phyloP scores from a whole-genome alignment of 2,113 vertebrate species.

The Poecilia latipinna region DNA sequence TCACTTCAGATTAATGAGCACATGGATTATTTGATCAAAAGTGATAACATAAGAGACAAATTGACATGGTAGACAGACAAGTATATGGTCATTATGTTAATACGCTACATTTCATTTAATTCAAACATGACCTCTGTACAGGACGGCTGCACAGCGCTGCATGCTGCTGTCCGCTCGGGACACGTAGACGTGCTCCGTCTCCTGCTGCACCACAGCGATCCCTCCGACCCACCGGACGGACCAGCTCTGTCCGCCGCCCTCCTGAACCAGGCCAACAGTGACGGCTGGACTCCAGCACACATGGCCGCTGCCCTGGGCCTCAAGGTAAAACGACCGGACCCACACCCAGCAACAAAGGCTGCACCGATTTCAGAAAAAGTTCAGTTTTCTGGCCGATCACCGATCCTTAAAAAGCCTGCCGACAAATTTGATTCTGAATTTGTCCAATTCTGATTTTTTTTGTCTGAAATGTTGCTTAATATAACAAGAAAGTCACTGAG shows the following conservation, averaged over 20 bases:
- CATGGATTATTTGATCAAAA: not conserved
- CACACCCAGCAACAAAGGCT: not conserved
- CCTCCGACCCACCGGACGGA: conserved; percentile 7
- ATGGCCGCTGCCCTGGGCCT: conserved; percentile 93
- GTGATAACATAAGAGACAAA: not conserved
- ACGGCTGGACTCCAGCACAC: conserved; percentile 95
- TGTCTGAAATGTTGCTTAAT: too few relatives aligned
- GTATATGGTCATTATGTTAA: not conserved
- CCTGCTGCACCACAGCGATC: conserved; percentile 80
- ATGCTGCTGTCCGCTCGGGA: conserved; percentile 87
- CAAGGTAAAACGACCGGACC: conserved; percentile 80
- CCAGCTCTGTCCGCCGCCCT: conserved; percentile 72
- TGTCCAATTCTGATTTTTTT: too few relatives aligned
- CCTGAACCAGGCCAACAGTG: conserved; percentile 88
- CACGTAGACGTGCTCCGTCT: conserved; percentile 87
- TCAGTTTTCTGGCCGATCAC: too few relatives aligned
- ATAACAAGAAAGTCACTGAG: too few relatives aligned
- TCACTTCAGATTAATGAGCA: too few relatives aligned
- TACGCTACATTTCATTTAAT: too few relatives aligned
- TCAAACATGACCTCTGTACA: conserved; percentile 55
- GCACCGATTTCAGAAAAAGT: too few relatives aligned
- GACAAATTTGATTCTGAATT: too few relatives aligned
- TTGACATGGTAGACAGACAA: not conserved
- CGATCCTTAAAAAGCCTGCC: too few relatives aligned
- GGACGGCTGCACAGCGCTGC: conserved; percentile 91